These are phyloP conservation scores for Dendrocincla tyrannina DNA, from an alignment of 2,797 vertebrate genomes.

Conservation along the genomic window DNA sequence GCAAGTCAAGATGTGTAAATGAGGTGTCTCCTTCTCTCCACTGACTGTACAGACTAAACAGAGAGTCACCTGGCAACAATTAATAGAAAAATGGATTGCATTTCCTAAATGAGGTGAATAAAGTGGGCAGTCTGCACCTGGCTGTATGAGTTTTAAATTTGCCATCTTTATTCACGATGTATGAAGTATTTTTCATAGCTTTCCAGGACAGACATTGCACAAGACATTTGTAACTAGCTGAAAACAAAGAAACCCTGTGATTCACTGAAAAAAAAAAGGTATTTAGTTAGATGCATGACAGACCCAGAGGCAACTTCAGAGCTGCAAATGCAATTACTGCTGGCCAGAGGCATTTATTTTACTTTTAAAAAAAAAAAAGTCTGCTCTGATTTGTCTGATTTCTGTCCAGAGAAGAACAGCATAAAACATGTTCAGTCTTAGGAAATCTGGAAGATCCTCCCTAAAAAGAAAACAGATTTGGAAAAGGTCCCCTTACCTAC, in stretches of 20 bases:
- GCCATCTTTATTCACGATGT: constrained; percentile 6
- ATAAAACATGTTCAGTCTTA: neutral
- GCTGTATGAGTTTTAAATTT: constrained; percentile 40
- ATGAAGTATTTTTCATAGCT: constrained; percentile 53
- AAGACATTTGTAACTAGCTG: constrained; percentile 55
- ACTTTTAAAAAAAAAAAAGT: neutral
- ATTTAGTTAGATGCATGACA: constrained; percentile 53
- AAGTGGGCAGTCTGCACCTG: constrained; percentile 65
- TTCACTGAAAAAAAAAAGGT: constrained; percentile 19
- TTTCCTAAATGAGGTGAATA: constrained; percentile 66
- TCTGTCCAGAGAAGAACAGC: neutral
- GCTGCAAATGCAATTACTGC: constrained; percentile 49
- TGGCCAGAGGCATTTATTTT: constrained; percentile 18
- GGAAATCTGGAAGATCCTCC: neutral
- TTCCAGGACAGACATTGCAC: constrained; percentile 42
- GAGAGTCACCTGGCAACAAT: constrained; percentile 64
- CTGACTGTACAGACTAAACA: constrained; percentile 66
- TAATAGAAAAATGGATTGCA: constrained; percentile 61
- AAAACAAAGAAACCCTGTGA: constrained; percentile 62
- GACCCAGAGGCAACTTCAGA: constrained; percentile 29
- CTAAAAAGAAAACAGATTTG: neutral
- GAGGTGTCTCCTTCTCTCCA: constrained; percentile 64
- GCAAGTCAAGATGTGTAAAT: constrained; percentile 59
- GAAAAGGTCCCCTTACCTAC: neutral
- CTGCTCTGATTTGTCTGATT: constrained; percentile 4